Percentiles rank a stretch among this genome's conserved stretches.
Evolutionary conservation across 2,888 invertebrate genomes (phyloP).

Genomic region (Caenorhabditis sp.): DNA sequence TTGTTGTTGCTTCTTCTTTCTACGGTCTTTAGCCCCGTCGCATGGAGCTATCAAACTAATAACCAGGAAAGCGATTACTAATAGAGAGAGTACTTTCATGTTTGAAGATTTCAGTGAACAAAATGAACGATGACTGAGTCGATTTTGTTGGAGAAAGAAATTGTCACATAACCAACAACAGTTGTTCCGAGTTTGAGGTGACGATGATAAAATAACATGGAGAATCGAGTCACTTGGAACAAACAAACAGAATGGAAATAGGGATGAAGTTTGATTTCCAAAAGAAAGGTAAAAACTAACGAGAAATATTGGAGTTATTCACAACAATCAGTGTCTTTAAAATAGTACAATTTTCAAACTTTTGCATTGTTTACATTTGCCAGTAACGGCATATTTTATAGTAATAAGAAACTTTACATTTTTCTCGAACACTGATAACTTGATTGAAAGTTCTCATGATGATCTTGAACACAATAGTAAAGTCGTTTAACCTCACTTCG

Average conservation of each 20-base stretch:
- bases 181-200: neutral
- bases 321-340: too few species aligned
- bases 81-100: conserved; percentile 9
- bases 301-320: too few species aligned
- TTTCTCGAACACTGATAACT: too few species aligned
- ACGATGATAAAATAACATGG: neutral
- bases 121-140: neutral
- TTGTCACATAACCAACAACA: conserved; percentile 11
- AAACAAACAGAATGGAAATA: neutral
- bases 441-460: too few species aligned
- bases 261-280: neutral
- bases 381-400: too few species aligned
- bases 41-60: conserved; percentile 13
- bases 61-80: conserved; percentile 11
- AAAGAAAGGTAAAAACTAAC: too few species aligned
- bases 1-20: conserved; percentile 19
- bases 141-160: neutral
- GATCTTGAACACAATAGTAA: too few species aligned
- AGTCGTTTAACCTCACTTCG: too few species aligned
- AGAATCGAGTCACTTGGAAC: neutral
- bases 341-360: too few species aligned
- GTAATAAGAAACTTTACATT: too few species aligned
- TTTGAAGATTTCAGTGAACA: conserved; percentile 2
- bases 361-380: too few species aligned
- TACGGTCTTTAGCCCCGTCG: conserved; percentile 24